Evolutionary conservation across 1,140 invertebrate species (phyloP).

Genomic region (Hestina assimilis): DNA sequence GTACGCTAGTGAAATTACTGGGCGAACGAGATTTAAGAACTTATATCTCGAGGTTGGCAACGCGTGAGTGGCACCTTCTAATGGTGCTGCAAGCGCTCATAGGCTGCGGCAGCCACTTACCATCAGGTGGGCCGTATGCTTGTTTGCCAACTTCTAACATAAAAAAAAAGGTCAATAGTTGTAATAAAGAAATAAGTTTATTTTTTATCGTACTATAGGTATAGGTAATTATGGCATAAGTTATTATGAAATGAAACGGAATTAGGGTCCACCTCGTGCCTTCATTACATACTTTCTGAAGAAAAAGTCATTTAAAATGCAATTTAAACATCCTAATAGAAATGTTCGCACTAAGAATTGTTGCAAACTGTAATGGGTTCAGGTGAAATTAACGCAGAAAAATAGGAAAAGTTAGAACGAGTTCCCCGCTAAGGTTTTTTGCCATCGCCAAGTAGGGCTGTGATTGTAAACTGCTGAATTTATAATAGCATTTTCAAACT

Average conservation of each 20-base stretch:
- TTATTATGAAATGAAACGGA: neutral
- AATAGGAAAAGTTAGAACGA: constrained; percentile 78
- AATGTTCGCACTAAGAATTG: constrained; percentile 76
- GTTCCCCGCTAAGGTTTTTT: constrained; percentile 72
- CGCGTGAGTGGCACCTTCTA: too few species aligned
- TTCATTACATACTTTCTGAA: constrained; percentile 18
- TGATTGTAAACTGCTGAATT: constrained; percentile 78
- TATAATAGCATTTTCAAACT: constrained; percentile 77
- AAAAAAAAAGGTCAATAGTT: too few species aligned
- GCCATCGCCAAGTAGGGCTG: constrained; percentile 65
- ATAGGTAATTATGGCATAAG: neutral
- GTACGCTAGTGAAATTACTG: too few species aligned
- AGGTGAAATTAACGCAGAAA: constrained; percentile 78
- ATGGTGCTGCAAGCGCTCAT: too few species aligned
- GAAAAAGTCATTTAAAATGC: constrained; percentile 69
- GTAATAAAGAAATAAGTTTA: too few species aligned
- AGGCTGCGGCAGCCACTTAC: too few species aligned
- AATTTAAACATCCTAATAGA: constrained; percentile 74
- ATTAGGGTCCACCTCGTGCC: constrained; percentile 9
- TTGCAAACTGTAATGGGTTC: constrained; percentile 77
- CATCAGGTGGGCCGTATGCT: too few species aligned
- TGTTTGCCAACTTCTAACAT: too few species aligned
- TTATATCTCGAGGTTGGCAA: too few species aligned
- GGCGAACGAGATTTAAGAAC: too few species aligned
- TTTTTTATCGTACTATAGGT: too few species aligned